These are phyloP conservation scores for Austrofundulus limnaeus DNA, from an alignment of 2,113 vertebrate species.

Conservation along the genomic window DNA sequence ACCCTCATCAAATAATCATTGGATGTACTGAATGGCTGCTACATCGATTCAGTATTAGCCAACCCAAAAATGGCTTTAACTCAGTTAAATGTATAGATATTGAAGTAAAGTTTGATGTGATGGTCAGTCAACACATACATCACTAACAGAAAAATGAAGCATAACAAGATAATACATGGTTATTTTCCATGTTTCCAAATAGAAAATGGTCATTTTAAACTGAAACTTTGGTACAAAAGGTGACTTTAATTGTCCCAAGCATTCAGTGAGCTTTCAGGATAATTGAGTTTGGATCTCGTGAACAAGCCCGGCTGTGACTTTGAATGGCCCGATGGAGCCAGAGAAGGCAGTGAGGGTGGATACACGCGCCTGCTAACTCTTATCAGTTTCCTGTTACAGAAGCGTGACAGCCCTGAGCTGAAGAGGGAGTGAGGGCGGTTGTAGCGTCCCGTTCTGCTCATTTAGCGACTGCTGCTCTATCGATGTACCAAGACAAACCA, in stretches of 20 bases:
- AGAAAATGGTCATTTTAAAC: no score
- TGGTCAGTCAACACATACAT: no score
- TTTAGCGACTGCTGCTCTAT: conserved; percentile 37
- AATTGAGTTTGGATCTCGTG: conserved; percentile 62
- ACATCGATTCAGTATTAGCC: no score
- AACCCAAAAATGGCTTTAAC: no score
- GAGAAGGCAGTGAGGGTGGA: conserved; percentile 11
- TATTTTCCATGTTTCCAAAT: no score
- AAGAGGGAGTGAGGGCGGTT: conserved; percentile 4
- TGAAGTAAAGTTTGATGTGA: no score
- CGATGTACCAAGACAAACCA: conserved; percentile 27
- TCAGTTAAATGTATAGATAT: no score
- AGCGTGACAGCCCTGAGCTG: conserved; percentile 31
- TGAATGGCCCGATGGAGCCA: conserved; percentile 16
- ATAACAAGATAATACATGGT: no score
- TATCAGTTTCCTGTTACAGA: conserved; percentile 64
- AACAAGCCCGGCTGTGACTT: conserved; percentile 20
- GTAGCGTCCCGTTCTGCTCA: conserved; percentile 18
- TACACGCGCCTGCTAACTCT: conserved; percentile 43
- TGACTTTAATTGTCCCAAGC: conserved; percentile 7
- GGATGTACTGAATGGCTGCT: no score
- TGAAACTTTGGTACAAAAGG: no score
- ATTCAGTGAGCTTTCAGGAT: conserved; percentile 30
- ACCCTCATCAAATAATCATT: no score
- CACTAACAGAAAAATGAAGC: no score